These are phyloP conservation scores for Empidonax traillii DNA, from an alignment of 2,113 vertebrate species.

Conservation along the genomic window DNA sequence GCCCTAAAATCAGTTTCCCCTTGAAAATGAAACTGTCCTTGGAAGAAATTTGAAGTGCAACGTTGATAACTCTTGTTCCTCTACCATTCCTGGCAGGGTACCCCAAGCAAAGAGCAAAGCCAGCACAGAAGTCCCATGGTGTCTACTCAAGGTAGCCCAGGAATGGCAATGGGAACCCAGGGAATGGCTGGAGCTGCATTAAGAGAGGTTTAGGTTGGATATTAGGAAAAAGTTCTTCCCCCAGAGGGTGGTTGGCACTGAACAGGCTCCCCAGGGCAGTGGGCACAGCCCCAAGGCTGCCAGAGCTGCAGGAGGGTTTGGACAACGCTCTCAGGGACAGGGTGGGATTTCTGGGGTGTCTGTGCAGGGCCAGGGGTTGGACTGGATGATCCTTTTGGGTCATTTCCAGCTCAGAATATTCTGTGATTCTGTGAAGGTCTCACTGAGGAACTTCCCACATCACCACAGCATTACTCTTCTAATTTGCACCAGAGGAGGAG, in stretches of 20 bases:
- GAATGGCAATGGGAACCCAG: background rate
- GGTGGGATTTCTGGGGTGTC: background rate
- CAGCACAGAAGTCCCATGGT: background rate
- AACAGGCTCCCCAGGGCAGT: background rate
- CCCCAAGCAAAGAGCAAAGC: background rate
- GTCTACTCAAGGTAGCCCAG: background rate
- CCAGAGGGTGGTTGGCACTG: background rate
- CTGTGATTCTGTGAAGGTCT: background rate
- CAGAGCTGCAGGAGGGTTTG: background rate
- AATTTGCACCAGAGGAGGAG: background rate
- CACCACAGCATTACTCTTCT: background rate
- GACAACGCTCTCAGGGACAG: background rate
- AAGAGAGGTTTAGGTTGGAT: rapidly evolving
- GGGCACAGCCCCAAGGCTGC: background rate
- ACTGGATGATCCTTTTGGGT: rapidly evolving
- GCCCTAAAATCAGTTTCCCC: background rate
- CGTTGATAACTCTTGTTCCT: background rate
- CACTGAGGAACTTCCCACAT: background rate
- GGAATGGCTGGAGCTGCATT: rapidly evolving
- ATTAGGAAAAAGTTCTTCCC: background rate
- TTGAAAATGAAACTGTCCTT: background rate
- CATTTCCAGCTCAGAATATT: background rate
- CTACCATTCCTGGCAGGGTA: background rate
- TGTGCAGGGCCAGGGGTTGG: rapidly evolving
- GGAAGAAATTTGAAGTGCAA: background rate